Base-by-base conservation (phyloP, 2,888 invertebrate species). In the Neoscelio sp. region DNA sequence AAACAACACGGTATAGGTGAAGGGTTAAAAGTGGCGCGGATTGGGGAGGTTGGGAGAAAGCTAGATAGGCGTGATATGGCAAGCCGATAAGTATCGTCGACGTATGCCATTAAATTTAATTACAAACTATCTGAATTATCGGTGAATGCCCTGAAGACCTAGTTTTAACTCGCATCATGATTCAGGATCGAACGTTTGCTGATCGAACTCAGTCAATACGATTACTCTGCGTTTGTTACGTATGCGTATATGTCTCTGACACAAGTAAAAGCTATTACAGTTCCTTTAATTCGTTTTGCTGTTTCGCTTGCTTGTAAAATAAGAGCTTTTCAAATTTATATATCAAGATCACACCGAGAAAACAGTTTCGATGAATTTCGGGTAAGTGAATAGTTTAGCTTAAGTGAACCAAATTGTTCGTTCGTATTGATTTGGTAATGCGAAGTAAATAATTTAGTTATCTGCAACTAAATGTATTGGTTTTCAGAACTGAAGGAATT, bases 91-190 rank as follows among this genome's bases (percentile, higher is more conserved):
- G 74, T 65, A 68, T 58, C 54, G 71, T 67, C 77, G 74, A 80
- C 80, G 81, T 76, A 76, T 71, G 77, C 80, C 82, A 81, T 83
- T 85, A 83, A 85, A 85, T 85, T 85, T 82, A 84, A 85, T 83
- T 84, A 83, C 82, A 79, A 82, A 82, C 83, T 82, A 84, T 85
- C 82, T 80, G 84, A 85, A 85, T 85, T 83, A 84, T 82, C 80
- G 74, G 65, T 46, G 67, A 80, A 79, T 70, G 75, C 62, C 48
- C 70, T 64, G 54, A 67, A 70, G 77, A 76, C 64, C 68, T 50
- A 46, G 70, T 48, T 56, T 58, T 35, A 60, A 75, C 40, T 62
- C 54, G 60, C 64, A n/a, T 54, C 52, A 64, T 73, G 74, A 79
- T 74, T 75, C 70, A 67, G 48, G 28, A 74, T 64, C 73, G 70